A percentile compares a stretch with the other conserved stretches of the same genome.
Conservation (phyloP, 2,797 vertebrate genomes). For the Rallus crepitans region DNA sequence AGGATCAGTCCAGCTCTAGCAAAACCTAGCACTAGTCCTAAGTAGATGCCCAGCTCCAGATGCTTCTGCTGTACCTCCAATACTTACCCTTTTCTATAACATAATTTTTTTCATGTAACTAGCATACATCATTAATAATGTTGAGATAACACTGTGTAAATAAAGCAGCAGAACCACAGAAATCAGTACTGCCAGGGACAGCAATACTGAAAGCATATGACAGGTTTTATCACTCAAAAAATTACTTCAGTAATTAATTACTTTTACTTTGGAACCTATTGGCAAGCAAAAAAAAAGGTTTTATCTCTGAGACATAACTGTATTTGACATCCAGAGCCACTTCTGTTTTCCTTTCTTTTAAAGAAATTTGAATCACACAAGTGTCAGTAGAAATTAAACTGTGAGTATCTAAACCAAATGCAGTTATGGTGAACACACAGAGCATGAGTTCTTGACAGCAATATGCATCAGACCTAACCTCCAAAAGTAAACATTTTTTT, state of each 20-base stretch:
- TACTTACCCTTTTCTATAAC: not conserved
- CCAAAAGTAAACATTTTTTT: not conserved
- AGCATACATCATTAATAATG: not conserved
- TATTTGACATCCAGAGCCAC: not conserved
- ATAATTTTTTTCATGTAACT: not conserved
- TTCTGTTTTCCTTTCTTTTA: not conserved
- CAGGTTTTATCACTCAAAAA: not conserved
- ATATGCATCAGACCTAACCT: not conserved
- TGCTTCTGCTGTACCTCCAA: not conserved
- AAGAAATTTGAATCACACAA: not conserved
- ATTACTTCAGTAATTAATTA: not conserved
- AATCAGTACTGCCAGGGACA: fast-evolving
- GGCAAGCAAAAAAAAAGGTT: not conserved
- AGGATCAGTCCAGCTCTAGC: not conserved
- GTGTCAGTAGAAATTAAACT: not conserved
- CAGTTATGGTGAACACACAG: not conserved
- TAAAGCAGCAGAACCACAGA: not conserved
- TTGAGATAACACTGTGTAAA: not conserved
- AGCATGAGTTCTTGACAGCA: not conserved
- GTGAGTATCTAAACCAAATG: not conserved
- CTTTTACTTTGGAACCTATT: not conserved
- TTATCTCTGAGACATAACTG: not conserved
- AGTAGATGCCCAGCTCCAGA: not conserved
- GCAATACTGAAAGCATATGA: not conserved
- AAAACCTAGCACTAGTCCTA: not conserved